Evolutionary conservation across 1,140 invertebrate genomes (phyloP).

Genomic region (Pseudomyrmex cubaensis): DNA sequence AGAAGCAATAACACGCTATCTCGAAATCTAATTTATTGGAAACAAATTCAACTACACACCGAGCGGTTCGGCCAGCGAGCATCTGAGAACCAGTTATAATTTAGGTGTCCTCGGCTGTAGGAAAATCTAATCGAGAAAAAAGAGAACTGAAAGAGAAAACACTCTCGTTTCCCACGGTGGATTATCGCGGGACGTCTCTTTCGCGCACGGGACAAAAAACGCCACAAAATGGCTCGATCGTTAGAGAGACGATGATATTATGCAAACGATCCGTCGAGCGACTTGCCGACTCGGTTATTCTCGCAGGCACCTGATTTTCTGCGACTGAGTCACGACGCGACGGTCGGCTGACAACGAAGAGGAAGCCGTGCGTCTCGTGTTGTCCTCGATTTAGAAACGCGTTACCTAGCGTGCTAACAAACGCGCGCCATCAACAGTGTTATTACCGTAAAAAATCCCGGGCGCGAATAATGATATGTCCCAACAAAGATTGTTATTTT

Average conservation of each 20-base stretch:
- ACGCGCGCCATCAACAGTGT: not conserved
- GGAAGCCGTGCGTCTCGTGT: conserved; percentile 13
- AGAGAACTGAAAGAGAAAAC: conserved; percentile 7
- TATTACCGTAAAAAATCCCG: not conserved
- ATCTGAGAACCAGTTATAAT: conserved; percentile 13
- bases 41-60: conserved; percentile 3
- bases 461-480: not conserved
- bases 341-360: conserved; percentile 47
- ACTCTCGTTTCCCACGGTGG: conserved; percentile 2
- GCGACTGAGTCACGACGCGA: conserved; percentile 35
- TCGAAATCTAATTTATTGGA: conserved; percentile 16
- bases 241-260: conserved; percentile 46
- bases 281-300: not conserved
- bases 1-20: not conserved
- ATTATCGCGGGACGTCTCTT: not conserved
- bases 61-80: not conserved
- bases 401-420: conserved; percentile 32
- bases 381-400: conserved; percentile 41
- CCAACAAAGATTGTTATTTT: not conserved
- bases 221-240: conserved; percentile 19
- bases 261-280: conserved; percentile 37
- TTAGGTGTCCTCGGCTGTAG: not conserved
- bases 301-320: conserved; percentile 48
- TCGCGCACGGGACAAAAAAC: not conserved
- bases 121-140: conserved; percentile 22